Evolutionary conservation across 2,888 invertebrate genomes (phyloP), one percentile per base, ranked within the genome.

Genomic region (Melinaea marsaeus): DNA sequence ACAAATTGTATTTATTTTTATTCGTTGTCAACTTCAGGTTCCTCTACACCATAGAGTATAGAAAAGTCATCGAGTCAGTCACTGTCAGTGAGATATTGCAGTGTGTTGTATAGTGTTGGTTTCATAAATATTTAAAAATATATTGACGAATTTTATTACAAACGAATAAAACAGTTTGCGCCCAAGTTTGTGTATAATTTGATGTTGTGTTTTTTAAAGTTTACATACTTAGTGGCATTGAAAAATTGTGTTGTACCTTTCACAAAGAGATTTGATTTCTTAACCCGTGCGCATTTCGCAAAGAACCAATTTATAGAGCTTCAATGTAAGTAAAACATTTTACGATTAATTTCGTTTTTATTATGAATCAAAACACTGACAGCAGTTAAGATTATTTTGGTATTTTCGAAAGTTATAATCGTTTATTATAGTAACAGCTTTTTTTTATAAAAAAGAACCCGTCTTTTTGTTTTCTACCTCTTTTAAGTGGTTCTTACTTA

Each of bases 251-350:
- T 76, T 76, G 72, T 77, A 79, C 76, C 81, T 84, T 85, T 84
- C 83, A 86, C 88, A 88, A 88, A 88, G 87, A 77, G 75, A 74
- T 73, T 73, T 72, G 64, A 72, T 78, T 77, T 67, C 67, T 70
- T 73, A 71, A 75, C 70, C 73, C 72, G 73, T 78, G 75, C 75
- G 73, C 76, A 65, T 78, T 80, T 81, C 79, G 74, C 73, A 74
- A 72, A 73, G 69, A 69, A 70, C 55, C 59, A 58, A 63, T 63
- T 42, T 58, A 45, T 66, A 65, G 71, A 72, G 47, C 74, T 71
- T 66, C 68, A 75, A 77, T 73, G 86, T 86, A 79, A 86, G 85
- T 75, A 67, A 32, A 58, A 58, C 58, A 22, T 47, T 61, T 57
- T 35, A 33, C 54, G 56, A 22, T 22, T 34, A 33, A 46, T 33